Conservation (phyloP, 2,888 invertebrate species). For the Quadroppia sp. region DNA sequence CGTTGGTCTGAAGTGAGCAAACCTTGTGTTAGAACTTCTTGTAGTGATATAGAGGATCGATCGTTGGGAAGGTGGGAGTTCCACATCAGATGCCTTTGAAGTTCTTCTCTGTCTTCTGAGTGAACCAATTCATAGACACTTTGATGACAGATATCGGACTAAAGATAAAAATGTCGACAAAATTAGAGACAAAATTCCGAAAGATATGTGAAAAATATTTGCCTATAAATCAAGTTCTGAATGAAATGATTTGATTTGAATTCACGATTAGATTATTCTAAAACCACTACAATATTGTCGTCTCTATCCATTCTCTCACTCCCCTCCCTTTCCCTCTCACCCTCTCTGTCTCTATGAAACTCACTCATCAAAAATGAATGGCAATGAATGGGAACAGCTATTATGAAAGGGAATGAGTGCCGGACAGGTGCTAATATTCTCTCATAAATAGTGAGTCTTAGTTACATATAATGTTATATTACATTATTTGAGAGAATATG, state of each 20-base stretch:
- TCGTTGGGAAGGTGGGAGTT: conserved; percentile 79
- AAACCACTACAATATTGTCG: background rate
- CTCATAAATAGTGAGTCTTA: conserved; percentile 22
- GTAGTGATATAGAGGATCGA: conserved; percentile 69
- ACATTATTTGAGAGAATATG: conserved; percentile 9
- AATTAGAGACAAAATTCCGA: background rate
- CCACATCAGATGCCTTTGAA: conserved; percentile 90
- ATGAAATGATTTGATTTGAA: background rate
- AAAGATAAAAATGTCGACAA: conserved; percentile 49
- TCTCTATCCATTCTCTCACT: background rate
- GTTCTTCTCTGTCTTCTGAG: conserved; percentile 96
- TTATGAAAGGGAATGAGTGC: background rate
- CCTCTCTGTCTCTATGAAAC: no score
- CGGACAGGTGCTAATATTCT: conserved; percentile 23
- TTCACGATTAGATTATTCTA: conserved; percentile 4
- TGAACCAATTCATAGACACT: conserved; percentile 98
- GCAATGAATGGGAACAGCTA: background rate
- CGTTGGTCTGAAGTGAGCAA: conserved; percentile 4
- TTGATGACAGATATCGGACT: conserved; percentile 99
- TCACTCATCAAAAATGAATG: no score
- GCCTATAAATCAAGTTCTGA: background rate
- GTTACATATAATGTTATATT: background rate
- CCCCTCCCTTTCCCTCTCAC: background rate
- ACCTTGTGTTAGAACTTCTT: conserved; percentile 77
- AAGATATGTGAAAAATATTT: background rate